phyloP scores from a whole-genome alignment of 2,797 vertebrate genomes.

The Cyclopterus lumpus region DNA sequence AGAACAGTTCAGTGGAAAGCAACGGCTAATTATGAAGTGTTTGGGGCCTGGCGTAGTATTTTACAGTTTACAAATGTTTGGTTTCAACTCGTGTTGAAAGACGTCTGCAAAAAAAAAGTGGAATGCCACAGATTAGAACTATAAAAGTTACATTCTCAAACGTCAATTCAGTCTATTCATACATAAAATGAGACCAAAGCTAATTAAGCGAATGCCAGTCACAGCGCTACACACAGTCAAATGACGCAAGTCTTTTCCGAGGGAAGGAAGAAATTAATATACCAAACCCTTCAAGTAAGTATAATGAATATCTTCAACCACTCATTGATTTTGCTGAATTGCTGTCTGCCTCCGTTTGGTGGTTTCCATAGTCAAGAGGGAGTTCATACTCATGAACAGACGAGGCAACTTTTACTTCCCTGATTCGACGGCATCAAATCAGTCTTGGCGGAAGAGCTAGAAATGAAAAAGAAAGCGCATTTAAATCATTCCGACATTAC shows the following conservation, averaged over 20 bases:
- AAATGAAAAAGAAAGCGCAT: conserved; percentile 44
- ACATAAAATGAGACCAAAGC: conserved; percentile 51
- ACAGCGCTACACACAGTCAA: conserved; percentile 44
- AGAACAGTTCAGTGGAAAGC: conserved; percentile 53
- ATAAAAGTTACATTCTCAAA: conserved; percentile 51
- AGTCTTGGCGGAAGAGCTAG: conserved; percentile 57
- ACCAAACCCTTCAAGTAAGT: conserved; percentile 74
- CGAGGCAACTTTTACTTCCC: conserved; percentile 55
- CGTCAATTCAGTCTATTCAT: conserved; percentile 46
- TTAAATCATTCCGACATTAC: conserved; percentile 8
- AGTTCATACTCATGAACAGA: conserved; percentile 67
- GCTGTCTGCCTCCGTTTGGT: conserved; percentile 56
- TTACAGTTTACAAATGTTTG: conserved; percentile 49
- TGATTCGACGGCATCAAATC: conserved; percentile 51
- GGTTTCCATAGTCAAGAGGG: conserved; percentile 59
- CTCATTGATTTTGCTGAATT: conserved; percentile 53
- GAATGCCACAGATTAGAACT: conserved; percentile 50
- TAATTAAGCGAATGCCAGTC: conserved; percentile 56
- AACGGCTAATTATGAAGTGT: conserved; percentile 48
- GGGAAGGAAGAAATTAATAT: conserved; percentile 34
- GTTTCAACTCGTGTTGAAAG: conserved; percentile 40
- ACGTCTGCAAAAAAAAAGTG: conserved; percentile 48
- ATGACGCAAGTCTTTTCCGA: conserved; percentile 49
- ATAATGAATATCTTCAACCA: conserved; percentile 61
- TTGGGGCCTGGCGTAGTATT: conserved; percentile 45